Evolutionary conservation across 2,888 invertebrate genomes (phyloP).

Genomic region (Drosophila maculinotata): DNA sequence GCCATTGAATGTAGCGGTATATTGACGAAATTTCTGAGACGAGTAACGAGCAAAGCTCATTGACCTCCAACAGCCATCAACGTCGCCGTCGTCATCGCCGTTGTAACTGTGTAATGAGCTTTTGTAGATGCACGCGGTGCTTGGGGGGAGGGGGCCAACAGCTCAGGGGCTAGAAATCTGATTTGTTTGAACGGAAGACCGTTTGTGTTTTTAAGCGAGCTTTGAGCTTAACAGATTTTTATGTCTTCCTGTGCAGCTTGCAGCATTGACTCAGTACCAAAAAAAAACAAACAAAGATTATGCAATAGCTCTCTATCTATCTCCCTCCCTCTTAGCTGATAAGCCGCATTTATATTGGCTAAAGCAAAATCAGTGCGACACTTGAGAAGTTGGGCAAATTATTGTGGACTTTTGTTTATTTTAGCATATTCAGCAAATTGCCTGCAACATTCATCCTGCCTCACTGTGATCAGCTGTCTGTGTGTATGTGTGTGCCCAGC

Average conservation of each 20-base stretch:
- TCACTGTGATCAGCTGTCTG: conserved; percentile 28
- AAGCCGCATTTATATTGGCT: too few relatives aligned
- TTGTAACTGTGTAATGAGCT: conserved; percentile 78
- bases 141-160: background rate
- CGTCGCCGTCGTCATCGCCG: conserved; percentile 30
- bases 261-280: conserved; percentile 15
- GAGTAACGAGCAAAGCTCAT: conserved; percentile 72
- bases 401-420: conserved; percentile 2
- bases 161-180: conserved; percentile 34
- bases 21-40: conserved; percentile 79
- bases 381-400: conserved; percentile 5
- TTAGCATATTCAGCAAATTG: conserved; percentile 28
- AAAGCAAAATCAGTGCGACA: conserved; percentile 15
- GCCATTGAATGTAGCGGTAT: conserved; percentile 79
- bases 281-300: too few relatives aligned
- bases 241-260: conserved; percentile 51
- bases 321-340: conserved; percentile 3
- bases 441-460: conserved; percentile 62
- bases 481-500: background rate
- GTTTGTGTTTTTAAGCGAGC: conserved; percentile 38
- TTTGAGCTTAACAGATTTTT: conserved; percentile 41
- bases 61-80: conserved; percentile 65
- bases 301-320: conserved; percentile 27
- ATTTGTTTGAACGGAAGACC: too few relatives aligned
- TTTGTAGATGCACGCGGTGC: conserved; percentile 3